These are phyloP conservation scores for Venusia cambrica DNA, from an alignment of 2,888 invertebrate species.

Conservation along the genomic window DNA sequence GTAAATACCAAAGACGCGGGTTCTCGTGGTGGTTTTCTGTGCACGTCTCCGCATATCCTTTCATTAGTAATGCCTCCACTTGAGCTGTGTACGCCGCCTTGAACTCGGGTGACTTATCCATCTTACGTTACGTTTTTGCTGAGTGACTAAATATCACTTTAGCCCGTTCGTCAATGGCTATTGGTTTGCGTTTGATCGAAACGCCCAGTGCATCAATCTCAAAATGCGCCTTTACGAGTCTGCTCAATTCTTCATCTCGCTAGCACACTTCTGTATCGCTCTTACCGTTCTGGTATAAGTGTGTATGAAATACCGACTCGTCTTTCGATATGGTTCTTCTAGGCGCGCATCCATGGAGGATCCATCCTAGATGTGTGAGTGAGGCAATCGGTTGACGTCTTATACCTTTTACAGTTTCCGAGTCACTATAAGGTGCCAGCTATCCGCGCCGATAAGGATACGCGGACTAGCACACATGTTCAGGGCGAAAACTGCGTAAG, in stretches of 20 bases:
- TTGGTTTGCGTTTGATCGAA: too few species aligned
- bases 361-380: constrained; percentile 8
- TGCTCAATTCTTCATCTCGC: too few species aligned
- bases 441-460: constrained; percentile 1
- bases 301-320: not conserved
- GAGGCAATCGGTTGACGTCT: constrained; percentile 5
- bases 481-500: not conserved
- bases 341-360: constrained; percentile 6
- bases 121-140: not conserved
- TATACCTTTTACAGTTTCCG: constrained; percentile 1
- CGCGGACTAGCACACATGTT: not conserved
- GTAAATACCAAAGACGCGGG: not conserved
- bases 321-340: not conserved
- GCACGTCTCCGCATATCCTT: too few species aligned
- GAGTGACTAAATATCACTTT: not conserved
- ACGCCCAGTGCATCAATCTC: not conserved
- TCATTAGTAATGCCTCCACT: too few species aligned
- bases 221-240: too few species aligned
- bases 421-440: constrained; percentile 7
- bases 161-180: not conserved
- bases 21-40: too few species aligned
- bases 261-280: too few species aligned
- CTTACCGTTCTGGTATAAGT: too few species aligned
- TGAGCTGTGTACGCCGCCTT: not conserved
- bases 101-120: not conserved